Evolutionary conservation across 2,797 vertebrate genomes (phyloP), one percentile per base, ranked within the genome.

Genomic region (Botia almorhae): DNA sequence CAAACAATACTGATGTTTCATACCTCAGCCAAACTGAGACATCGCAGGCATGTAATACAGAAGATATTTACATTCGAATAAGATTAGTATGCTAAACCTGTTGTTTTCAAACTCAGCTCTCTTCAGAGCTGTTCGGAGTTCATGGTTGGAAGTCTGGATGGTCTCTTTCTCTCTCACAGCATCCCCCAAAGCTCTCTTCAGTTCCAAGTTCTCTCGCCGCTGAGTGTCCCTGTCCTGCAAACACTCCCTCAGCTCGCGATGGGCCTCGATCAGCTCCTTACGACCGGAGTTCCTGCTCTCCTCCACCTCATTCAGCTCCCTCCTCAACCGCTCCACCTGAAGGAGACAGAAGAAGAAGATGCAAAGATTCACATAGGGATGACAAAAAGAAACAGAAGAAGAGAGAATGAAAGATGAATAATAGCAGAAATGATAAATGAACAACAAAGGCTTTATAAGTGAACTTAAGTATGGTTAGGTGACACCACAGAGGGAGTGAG

Each of bases 81-180:
- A 53, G 13, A 17, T 12, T 16, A 64, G 68, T 29, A n/a, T 56
- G 46, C 53, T 39, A 55, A 55, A 96, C 96, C 95, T 95, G 93
- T 89, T 96, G 83, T 92, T 95, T 83, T 96, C 94, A 43, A 91
- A 92, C 85, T 95, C 93, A 0, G 88, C 89, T 85, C 80, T 92
- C 87, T 90, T 93, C 74, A 96, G 39, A 2, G 87, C 75, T 4
- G 85, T 88, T 78, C 93, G 89, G 3, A 97, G 94, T 74, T 95
- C 89, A 13, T 89, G 79, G 74, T 96, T 96, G 36, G 95, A 95
- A 6, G 79, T 64, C 26, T 92, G 92, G 74, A 97, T 88, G 48
- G 91, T 80, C 8, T 94, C 93, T 72, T 91, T 95, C 82, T 96
- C 94, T 0, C 87, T 89, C 82, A 82, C 89, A 82, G 92, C 91